Conservation (phyloP, 2,888 invertebrate species). For the Spisula solida region DNA sequence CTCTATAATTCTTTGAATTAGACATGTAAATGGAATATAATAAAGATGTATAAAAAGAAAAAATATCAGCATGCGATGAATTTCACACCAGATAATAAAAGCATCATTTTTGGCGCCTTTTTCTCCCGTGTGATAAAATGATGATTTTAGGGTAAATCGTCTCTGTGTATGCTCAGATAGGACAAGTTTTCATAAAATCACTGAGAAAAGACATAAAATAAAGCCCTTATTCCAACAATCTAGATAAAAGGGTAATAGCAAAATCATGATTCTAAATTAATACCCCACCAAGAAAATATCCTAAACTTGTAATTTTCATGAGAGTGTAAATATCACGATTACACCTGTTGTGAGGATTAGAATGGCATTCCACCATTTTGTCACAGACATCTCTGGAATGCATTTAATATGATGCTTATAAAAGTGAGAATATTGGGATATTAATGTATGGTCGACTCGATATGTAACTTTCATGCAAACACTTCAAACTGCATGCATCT, state of each 20-base stretch:
- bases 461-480: conserved; percentile 3
- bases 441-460: conserved; percentile 9
- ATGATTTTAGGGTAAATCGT: not conserved
- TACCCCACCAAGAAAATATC: conserved; percentile 37
- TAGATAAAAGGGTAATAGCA: conserved; percentile 34
- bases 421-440: conserved; percentile 17
- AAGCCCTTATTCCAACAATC: conserved; percentile 31
- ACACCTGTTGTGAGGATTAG: conserved; percentile 42
- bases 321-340: conserved; percentile 39
- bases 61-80: not conserved
- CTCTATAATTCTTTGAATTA: not conserved
- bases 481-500: not conserved
- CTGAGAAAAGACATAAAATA: conserved; percentile 36
- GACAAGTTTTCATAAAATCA: conserved; percentile 25
- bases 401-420: conserved; percentile 18
- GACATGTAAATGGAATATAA: not conserved
- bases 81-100: conserved; percentile 24
- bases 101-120: conserved; percentile 27
- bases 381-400: conserved; percentile 31
- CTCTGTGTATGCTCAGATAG: conserved; percentile 33
- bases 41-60: not conserved
- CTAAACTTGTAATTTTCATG: conserved; percentile 41
- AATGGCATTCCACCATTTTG: conserved; percentile 22
- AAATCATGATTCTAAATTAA: conserved; percentile 28
- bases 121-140: not conserved